A percentile compares a stretch with the other conserved stretches of the same genome.
These are phyloP conservation scores for Ammospiza nelsoni DNA, from an alignment of 2,113 vertebrate genomes.

Conservation along the genomic window DNA sequence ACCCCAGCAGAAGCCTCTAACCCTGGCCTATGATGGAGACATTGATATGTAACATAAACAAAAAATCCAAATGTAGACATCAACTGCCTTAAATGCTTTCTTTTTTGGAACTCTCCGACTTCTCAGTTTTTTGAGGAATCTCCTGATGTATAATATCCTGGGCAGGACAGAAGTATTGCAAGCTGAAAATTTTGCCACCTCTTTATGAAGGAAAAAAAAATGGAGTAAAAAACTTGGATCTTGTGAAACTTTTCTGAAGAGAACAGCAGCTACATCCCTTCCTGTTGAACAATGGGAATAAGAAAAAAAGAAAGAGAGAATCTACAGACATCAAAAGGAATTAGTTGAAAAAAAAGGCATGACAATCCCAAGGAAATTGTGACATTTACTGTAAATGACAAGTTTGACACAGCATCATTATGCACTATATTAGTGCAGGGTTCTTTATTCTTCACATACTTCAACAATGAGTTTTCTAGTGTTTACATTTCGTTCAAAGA, in stretches of 20 bases:
- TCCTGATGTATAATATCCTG: constrained; percentile 50
- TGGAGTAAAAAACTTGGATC: constrained; percentile 56
- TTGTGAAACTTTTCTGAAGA: constrained; percentile 61
- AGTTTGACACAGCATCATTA: constrained; percentile 77
- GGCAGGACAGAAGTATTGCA: constrained; percentile 67
- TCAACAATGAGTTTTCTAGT: constrained; percentile 88
- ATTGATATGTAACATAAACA: constrained; percentile 88
- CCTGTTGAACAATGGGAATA: constrained; percentile 70
- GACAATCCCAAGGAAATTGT: constrained; percentile 77
- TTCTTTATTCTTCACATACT: constrained; percentile 80
- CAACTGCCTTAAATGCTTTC: constrained; percentile 82
- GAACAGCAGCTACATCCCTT: constrained; percentile 64
- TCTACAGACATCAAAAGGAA: constrained; percentile 64
- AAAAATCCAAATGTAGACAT: constrained; percentile 79
- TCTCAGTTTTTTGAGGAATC: constrained; percentile 83
- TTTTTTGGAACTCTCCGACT: constrained; percentile 76
- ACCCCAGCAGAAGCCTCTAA: constrained; percentile 93
- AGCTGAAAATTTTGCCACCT: constrained; percentile 64
- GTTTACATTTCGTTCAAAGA: constrained; percentile 82
- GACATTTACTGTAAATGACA: constrained; percentile 75
- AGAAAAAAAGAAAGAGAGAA: not conserved
- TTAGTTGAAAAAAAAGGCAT: constrained; percentile 59
- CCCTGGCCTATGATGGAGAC: constrained; percentile 95
- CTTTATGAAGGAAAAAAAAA: constrained; percentile 31
- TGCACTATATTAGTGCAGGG: constrained; percentile 97